phyloP scores from a whole-genome alignment of 1,140 invertebrate species.

The Caenorhabditis latens region DNA sequence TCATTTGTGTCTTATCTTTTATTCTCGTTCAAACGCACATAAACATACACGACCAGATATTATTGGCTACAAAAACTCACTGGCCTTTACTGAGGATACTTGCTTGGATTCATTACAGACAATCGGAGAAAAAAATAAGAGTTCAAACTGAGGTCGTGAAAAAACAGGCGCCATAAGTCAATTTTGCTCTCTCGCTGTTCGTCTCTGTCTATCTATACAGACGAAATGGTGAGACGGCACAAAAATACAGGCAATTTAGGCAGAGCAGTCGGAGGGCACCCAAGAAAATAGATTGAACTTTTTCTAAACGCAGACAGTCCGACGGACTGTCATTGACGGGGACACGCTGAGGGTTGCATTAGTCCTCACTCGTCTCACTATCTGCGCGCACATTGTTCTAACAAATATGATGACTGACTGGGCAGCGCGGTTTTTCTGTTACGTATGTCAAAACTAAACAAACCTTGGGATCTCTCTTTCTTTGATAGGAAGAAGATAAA shows the following conservation, averaged over 20 bases:
- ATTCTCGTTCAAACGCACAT: too few relatives aligned
- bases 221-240: neutral
- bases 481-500: conserved; percentile 1
- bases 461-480: neutral
- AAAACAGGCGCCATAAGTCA: neutral
- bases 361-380: conserved; percentile 4
- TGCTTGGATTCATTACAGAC: too few relatives aligned
- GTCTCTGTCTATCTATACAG: too few relatives aligned
- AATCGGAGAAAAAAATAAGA: neutral
- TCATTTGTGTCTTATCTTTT: too few relatives aligned
- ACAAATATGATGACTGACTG: conserved; percentile 35
- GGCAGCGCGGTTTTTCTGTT: neutral
- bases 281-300: neutral
- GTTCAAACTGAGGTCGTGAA: neutral
- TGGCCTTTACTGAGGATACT: too few relatives aligned
- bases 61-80: too few relatives aligned
- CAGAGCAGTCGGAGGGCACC: conserved; percentile 2
- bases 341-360: neutral
- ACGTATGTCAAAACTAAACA: neutral
- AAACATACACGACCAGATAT: too few relatives aligned
- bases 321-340: conserved; percentile 1
- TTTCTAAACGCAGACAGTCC: conserved; percentile 26
- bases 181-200: neutral
- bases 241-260: neutral
- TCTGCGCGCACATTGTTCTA: conserved; percentile 46